These are phyloP conservation scores for Drosophila rellima DNA, from an alignment of 2,888 invertebrate genomes.

Conservation along the genomic window DNA sequence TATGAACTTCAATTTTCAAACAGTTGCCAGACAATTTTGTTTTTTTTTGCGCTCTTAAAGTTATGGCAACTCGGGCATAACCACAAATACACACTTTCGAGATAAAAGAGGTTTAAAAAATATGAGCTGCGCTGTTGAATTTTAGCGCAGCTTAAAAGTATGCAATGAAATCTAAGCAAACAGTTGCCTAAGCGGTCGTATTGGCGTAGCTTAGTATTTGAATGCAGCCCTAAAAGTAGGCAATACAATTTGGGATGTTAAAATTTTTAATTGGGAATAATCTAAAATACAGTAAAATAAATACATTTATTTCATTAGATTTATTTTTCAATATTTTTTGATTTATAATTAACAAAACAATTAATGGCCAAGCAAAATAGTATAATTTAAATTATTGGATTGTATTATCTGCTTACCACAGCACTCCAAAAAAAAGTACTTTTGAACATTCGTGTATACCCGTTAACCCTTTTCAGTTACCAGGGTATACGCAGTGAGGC, in stretches of 20 bases:
- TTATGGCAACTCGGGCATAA: conserved; percentile 1
- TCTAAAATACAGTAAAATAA: neutral
- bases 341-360: too few relatives aligned
- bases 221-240: conserved; percentile 2
- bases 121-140: conserved; percentile 5
- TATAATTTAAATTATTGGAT: neutral
- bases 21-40: conserved; percentile 22
- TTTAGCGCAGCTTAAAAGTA: conserved; percentile 4
- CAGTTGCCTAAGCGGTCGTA: neutral
- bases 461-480: neutral
- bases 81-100: neutral
- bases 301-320: neutral
- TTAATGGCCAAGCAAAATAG: neutral
- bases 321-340: neutral
- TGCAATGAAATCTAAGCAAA: conserved; percentile 13
- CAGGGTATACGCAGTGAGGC: conserved; percentile 15
- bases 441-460: neutral
- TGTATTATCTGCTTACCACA: neutral
- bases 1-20: conserved; percentile 31
- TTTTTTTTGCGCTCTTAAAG: conserved; percentile 2
- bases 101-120: neutral
- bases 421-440: neutral
- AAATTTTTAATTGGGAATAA: neutral
- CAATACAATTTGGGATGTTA: neutral
- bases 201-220: neutral